Evolutionary conservation across 1,140 invertebrate species (phyloP).

Genomic region (Palaemon carinicauda): DNA sequence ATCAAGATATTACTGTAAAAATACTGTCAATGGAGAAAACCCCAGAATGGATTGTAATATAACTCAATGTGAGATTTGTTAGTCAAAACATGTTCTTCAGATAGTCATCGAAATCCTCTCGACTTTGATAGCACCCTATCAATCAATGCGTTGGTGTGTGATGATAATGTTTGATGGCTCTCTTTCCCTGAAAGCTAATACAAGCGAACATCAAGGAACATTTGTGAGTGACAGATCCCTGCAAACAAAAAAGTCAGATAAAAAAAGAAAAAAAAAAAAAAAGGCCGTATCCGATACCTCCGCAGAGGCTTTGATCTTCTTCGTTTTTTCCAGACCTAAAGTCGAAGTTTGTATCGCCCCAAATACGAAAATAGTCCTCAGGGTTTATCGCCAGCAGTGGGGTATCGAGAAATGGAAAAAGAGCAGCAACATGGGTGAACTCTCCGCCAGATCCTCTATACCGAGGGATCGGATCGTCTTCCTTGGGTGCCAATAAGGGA

Average conservation of each 20-base stretch:
- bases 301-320: neutral
- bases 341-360: neutral
- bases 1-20: too few species aligned
- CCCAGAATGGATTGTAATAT: too few species aligned
- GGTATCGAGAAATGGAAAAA: too few species aligned
- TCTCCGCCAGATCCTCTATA: conserved; percentile 17
- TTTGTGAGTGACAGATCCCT: conserved; percentile 21
- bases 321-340: neutral
- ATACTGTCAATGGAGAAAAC: too few species aligned
- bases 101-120: neutral
- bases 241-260: neutral
- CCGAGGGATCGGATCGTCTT: conserved; percentile 42
- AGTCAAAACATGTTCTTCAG: too few species aligned
- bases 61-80: too few species aligned
- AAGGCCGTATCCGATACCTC: neutral
- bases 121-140: neutral
- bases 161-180: neutral
- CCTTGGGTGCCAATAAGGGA: conserved; percentile 53
- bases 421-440: neutral
- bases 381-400: neutral
- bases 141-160: neutral
- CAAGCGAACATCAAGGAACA: conserved; percentile 20
- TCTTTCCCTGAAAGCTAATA: neutral
- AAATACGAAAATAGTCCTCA: neutral
- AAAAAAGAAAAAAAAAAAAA: neutral